Evolutionary conservation across 2,113 vertebrate species (phyloP).

Genomic region (Platichthys stellatus): DNA sequence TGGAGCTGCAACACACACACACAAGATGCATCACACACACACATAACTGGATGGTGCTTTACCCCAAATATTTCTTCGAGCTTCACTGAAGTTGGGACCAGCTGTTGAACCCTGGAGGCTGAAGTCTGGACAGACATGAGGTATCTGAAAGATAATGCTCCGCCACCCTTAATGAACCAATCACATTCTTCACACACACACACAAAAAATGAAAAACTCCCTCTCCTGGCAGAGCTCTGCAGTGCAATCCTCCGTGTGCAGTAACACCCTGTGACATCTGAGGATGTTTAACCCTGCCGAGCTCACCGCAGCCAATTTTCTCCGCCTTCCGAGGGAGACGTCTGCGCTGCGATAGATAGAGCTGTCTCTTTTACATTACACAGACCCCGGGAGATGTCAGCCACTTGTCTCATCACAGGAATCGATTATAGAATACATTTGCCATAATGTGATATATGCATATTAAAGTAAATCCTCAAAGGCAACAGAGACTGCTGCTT

Average conservation of each 20-base stretch:
- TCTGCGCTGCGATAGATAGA: conserved; percentile 45
- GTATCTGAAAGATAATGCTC: conserved; percentile 17
- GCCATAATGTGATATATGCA: conserved; percentile 69
- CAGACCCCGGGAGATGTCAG: conserved; percentile 69
- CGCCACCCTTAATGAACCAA: conserved; percentile 24
- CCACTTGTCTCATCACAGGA: conserved; percentile 72
- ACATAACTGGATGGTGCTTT: not conserved
- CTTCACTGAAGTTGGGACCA: conserved; percentile 23
- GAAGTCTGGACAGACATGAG: conserved; percentile 26
- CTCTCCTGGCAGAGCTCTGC: conserved; percentile 74
- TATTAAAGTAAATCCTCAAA: conserved; percentile 72
- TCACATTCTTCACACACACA: conserved; percentile 19
- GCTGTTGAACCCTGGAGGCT: conserved; percentile 31
- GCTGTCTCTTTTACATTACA: conserved; percentile 62
- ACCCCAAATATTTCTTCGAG: conserved; percentile 25
- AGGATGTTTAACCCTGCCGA: conserved; percentile 66
- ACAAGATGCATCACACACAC: conserved; percentile 2
- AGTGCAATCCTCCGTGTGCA: conserved; percentile 51
- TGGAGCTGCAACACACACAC: not conserved
- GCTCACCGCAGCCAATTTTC: conserved; percentile 56
- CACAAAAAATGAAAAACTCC: conserved; percentile 48
- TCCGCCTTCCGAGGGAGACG: conserved; percentile 22
- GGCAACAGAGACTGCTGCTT: conserved; percentile 49
- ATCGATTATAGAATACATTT: conserved; percentile 70
- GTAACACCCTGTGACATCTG: conserved; percentile 70